Evolutionary conservation across 2,888 invertebrate species (phyloP).

Genomic region (Plebejus anna): DNA sequence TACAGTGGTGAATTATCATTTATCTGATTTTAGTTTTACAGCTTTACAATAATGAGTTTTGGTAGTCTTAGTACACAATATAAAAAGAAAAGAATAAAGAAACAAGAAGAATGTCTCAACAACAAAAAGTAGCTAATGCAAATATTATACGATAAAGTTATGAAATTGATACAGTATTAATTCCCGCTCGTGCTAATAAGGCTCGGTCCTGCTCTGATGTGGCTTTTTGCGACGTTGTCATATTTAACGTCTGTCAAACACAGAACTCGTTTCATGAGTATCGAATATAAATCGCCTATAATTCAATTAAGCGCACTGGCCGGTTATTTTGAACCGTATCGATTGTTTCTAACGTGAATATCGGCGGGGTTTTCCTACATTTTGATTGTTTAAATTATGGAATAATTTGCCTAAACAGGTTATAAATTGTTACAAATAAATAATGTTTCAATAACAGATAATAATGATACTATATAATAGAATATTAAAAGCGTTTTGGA

Average conservation of each 20-base stretch:
- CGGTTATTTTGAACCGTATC: constrained; percentile 7
- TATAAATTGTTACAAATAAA: too few species aligned
- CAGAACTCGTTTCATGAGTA: constrained; percentile 8
- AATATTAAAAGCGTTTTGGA: too few species aligned
- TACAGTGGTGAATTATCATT: not conserved
- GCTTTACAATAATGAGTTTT: not conserved
- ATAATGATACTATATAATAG: too few species aligned
- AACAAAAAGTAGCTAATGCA: constrained; percentile 1
- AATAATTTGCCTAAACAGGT: too few species aligned
- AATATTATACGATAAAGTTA: constrained; percentile 7
- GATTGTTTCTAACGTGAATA: not conserved
- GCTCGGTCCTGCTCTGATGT: constrained; percentile 32
- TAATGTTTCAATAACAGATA: too few species aligned
- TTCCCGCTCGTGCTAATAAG: constrained; percentile 30
- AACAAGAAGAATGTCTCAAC: not conserved
- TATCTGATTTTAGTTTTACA: not conserved
- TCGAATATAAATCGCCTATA: constrained; percentile 13
- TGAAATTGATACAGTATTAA: constrained; percentile 19
- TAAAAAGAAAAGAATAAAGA: not conserved
- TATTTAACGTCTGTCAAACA: constrained; percentile 33
- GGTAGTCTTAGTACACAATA: not conserved
- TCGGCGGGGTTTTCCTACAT: not conserved
- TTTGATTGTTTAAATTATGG: too few species aligned
- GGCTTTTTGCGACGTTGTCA: constrained; percentile 34
- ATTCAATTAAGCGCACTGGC: constrained; percentile 6